phyloP scores from a whole-genome alignment of 2,797 vertebrate species.

The Poecilia velifera region DNA sequence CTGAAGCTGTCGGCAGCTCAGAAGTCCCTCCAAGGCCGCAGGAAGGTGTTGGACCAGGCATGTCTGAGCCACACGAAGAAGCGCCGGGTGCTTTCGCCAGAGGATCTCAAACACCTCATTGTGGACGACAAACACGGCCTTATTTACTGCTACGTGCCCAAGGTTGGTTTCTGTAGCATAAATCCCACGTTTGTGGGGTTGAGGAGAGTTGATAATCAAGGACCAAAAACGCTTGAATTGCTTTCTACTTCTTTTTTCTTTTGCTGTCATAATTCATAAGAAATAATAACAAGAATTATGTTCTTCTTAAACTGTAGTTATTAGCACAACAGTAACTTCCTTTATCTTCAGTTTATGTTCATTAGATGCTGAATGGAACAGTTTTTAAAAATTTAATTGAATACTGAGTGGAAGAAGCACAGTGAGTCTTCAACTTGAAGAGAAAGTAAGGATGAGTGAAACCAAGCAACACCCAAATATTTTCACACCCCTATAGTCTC shows the following conservation, averaged over 20 bases:
- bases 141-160: constrained; percentile 98
- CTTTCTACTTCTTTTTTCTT: neutral
- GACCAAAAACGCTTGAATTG: neutral
- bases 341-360: neutral
- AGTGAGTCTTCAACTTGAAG: neutral
- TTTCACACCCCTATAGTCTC: neutral
- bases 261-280: neutral
- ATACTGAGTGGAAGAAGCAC: neutral
- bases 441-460: neutral
- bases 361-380: neutral
- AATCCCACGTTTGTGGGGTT: neutral
- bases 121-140: constrained; percentile 92
- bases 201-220: neutral
- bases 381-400: neutral
- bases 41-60: constrained; percentile 83
- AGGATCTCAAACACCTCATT: constrained; percentile 93
- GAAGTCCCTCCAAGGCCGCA: constrained; percentile 83
- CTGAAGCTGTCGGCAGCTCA: constrained; percentile 77
- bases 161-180: constrained; percentile 72
- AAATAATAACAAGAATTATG: neutral
- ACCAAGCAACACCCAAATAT: neutral
- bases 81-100: constrained; percentile 85
- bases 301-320: neutral
- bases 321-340: neutral
- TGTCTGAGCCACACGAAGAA: constrained; percentile 88